Percentiles rank a stretch among this genome's conserved stretches.
These are phyloP conservation scores for Hozukius guyotensis DNA, from an alignment of 2,797 vertebrate species.

Conservation along the genomic window DNA sequence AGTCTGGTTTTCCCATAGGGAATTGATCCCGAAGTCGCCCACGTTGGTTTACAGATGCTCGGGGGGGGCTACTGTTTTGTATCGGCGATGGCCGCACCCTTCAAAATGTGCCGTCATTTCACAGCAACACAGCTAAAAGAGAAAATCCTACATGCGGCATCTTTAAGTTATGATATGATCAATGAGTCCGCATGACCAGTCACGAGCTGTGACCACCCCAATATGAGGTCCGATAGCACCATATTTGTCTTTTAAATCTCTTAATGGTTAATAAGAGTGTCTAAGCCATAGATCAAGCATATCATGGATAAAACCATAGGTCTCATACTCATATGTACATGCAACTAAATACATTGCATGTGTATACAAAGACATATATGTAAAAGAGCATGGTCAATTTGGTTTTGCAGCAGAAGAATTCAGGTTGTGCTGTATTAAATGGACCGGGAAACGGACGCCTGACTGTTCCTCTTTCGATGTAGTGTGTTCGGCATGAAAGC, in stretches of 20 bases:
- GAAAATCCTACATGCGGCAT: constrained; percentile 76
- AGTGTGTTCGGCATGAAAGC: constrained; percentile 11
- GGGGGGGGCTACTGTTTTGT: constrained; percentile 54
- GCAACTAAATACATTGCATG: constrained; percentile 84
- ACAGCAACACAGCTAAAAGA: constrained; percentile 51
- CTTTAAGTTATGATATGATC: constrained; percentile 94
- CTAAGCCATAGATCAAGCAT: constrained; percentile 89
- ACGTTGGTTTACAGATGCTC: constrained; percentile 21
- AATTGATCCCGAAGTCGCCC: constrained; percentile 64
- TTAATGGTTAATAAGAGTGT: constrained; percentile 86
- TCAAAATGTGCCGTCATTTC: constrained; percentile 51
- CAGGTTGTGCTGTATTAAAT: constrained; percentile 92
- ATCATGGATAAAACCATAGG: constrained; percentile 88
- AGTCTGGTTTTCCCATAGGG: constrained; percentile 69
- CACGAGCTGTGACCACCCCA: constrained; percentile 93
- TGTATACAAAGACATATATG: constrained; percentile 83
- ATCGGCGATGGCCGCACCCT: constrained; percentile 41
- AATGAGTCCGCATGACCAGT: constrained; percentile 99
- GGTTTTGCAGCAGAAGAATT: constrained; percentile 95
- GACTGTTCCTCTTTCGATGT: constrained; percentile 51
- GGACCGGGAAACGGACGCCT: constrained; percentile 70
- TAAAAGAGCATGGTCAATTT: constrained; percentile 83
- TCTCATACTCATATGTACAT: constrained; percentile 84
- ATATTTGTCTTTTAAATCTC: constrained; percentile 90
- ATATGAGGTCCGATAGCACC: constrained; percentile 98